Evolutionary conservation across 2,113 vertebrate genomes (phyloP).

Genomic region (Saimiri boliviensis): DNA sequence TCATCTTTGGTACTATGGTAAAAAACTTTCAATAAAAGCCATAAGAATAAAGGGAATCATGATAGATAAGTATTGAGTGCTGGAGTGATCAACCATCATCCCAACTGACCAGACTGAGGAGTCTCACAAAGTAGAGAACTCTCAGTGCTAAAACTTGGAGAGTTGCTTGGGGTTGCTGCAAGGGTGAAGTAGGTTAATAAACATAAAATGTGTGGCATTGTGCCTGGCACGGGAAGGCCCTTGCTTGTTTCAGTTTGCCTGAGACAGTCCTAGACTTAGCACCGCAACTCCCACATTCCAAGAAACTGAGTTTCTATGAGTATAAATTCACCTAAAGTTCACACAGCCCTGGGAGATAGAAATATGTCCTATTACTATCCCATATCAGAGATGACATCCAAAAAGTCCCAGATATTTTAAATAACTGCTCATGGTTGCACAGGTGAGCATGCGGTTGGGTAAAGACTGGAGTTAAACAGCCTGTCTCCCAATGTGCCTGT

Average conservation of each 20-base stretch:
- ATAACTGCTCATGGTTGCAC: neutral
- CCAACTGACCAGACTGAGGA: neutral
- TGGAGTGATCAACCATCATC: neutral
- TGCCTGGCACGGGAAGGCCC: too few species aligned
- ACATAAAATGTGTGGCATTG: neutral
- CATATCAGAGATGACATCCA: neutral
- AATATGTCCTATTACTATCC: neutral
- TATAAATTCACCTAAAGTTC: neutral
- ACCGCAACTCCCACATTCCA: neutral
- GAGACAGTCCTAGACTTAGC: neutral
- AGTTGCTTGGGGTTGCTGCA: neutral
- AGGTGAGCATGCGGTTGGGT: neutral
- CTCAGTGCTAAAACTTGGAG: neutral
- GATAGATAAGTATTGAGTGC: neutral
- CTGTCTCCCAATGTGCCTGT: neutral
- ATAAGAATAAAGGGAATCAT: neutral
- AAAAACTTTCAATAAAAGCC: neutral
- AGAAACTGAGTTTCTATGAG: neutral
- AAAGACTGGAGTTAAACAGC: neutral
- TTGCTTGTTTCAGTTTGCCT: neutral
- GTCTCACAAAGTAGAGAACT: neutral
- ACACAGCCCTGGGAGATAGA: neutral
- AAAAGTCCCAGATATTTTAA: neutral
- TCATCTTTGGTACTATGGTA: neutral
- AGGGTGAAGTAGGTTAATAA: neutral